Base-by-base conservation (phyloP, 2,888 invertebrate species). In the Agrochola macilenta region DNA sequence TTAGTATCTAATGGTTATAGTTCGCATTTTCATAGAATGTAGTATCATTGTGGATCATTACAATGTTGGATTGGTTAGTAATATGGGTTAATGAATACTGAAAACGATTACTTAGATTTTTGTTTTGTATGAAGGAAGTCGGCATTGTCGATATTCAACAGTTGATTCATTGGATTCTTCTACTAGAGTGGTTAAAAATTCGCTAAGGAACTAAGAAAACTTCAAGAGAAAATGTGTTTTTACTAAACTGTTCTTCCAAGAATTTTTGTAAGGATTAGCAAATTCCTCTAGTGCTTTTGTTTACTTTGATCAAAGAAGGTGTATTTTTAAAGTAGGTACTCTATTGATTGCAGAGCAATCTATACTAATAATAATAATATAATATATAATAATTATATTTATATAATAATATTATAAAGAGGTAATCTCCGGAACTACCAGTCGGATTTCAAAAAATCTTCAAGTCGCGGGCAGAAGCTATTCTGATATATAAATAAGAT, bases 1-100 rank as follows among this genome's bases (percentile, higher is more conserved):
- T 82, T 82, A 81, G 69, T 60, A 54, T 39, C 20, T 43, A 60
- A 65, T 69, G 3, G 9, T 23, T 69, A 57, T 43, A 58, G 26
- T 52, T 52, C 1, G 23, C 23, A 54, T 65, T 73, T 60, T 60
- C 73, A 39, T 17, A 3, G 26, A 63, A 14, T 39, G 2, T 14
- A 12, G 14, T 8, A 26, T 49, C 5, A n/a, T 60, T 66, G 52
- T 74, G 11, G 5, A 52, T n/a, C n/a, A 5, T 65, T 43, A 60
- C 2, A 20, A 39, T 49, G 12, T 57, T 26, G 1, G 8, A 0
- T 61, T 35, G 3, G 14, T 46, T 43, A 30, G 14, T 43, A 11
- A 49, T 39, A 9, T 43, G 23, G 1, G 8, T 30, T 61, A 20
- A 12, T 23, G 5, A 17, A 12, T 30, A 46, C 7, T 46, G 17